Evolutionary conservation across 2,113 vertebrate genomes (phyloP).

Genomic region (Lathamus discolor): DNA sequence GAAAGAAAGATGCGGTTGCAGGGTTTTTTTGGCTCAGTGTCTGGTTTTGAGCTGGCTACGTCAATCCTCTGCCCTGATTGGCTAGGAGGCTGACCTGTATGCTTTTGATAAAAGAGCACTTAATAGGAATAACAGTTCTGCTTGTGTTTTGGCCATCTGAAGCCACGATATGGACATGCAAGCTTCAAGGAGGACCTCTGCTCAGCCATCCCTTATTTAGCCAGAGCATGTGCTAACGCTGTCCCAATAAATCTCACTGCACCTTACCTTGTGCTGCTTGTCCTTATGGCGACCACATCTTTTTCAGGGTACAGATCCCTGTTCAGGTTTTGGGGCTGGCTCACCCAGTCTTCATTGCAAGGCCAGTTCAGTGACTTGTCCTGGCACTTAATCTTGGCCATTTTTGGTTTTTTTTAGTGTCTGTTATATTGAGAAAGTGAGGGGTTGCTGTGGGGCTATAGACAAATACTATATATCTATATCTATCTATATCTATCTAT

Average conservation of each 20-base stretch:
- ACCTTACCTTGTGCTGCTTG: fast-evolving
- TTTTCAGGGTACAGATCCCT: neutral
- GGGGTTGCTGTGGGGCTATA: neutral
- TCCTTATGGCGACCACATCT: neutral
- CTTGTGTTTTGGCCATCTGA: neutral
- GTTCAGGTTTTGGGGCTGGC: neutral
- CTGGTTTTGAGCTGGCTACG: neutral
- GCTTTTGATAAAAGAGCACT: neutral
- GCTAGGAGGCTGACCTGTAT: neutral
- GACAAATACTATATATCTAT: too few species aligned
- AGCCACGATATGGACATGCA: neutral
- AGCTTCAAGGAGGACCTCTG: neutral
- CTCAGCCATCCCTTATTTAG: fast-evolving
- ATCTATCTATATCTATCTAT: too few species aligned
- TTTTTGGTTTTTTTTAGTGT: neutral
- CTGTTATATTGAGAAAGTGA: neutral
- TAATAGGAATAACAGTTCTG: neutral
- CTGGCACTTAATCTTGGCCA: neutral
- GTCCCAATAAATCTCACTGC: neutral
- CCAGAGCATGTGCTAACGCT: neutral
- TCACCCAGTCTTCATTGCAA: neutral
- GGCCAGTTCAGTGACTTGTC: neutral
- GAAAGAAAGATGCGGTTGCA: neutral
- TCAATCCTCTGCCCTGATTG: neutral
- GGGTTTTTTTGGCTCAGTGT: neutral